Base-by-base conservation (phyloP, 2,797 vertebrate species). In the Pseudopleuronectes americanus region DNA sequence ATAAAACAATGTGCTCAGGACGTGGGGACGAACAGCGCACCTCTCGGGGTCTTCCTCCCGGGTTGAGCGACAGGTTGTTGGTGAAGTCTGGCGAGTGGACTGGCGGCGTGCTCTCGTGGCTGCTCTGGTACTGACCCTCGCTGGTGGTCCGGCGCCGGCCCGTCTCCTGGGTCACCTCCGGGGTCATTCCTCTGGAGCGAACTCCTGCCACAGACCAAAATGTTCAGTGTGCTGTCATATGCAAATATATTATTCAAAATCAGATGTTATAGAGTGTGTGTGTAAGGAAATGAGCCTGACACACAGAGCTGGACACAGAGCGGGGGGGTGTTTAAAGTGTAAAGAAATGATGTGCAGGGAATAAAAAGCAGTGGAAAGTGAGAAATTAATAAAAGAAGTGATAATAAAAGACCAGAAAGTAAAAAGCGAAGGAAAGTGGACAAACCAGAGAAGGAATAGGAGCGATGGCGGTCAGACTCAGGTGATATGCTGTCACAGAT, bases 381-480 rank as follows among this genome's bases (percentile, higher is more conserved):
- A 61, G 5, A 54, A 26, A 13, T 65, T 16, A 69, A 75, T 58
- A 49, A 51, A 51, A 64, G 16, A 72, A 76, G 7, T 3, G 53
- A 78, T 26, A 4, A 36, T 31, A 84, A 56, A 21, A 64, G 68
- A 31, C n/a, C 22, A 77, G 74, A 83, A 85, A 85, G 62, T 55
- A 71, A 48, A 86, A 85, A 82, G 83, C 54, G 80, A 70, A 82
- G 77, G 82, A 86, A 66, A 89, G 71, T 84, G 85, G 92, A 97
- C 97, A 71, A 96, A 99, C 97, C 96, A 59, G 96, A 96, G 87
- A 96, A 94, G 63, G 97, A 98, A 93, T 96, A 95, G 90, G 97
- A 96, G 70, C 95, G 96, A 87, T 95, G 96, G 90, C 95, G 96
- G 92, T 96, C 95, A 84, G 93, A 92, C 84, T 90, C 91, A 38